Percentiles rank a stretch among this genome's conserved stretches.
phyloP scores from a whole-genome alignment of 2,113 vertebrate genomes.

The Pollachius pollachius region DNA sequence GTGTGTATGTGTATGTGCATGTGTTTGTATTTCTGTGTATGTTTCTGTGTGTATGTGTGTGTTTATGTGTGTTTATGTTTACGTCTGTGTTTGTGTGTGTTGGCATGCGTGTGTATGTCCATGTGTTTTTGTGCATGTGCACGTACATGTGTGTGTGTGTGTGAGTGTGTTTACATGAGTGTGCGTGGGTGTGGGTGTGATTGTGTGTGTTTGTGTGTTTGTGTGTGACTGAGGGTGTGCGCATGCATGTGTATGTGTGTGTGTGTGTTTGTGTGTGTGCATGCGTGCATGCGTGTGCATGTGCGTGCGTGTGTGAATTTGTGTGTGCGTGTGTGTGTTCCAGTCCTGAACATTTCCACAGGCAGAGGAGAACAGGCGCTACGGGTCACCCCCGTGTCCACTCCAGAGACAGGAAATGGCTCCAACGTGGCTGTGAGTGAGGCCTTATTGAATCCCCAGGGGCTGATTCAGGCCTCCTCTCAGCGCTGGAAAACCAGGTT shows the following conservation, averaged over 20 bases:
- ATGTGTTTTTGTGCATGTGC: too few species aligned
- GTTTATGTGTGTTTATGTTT: too few species aligned
- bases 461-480: conserved; percentile 55
- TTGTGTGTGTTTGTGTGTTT: too few species aligned
- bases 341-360: neutral
- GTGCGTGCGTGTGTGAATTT: conserved; percentile 21
- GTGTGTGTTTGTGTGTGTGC: conserved; percentile 4
- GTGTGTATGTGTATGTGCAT: neutral
- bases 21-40: too few species aligned
- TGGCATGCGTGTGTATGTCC: neutral
- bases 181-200: neutral
- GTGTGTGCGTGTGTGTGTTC: conserved; percentile 16
- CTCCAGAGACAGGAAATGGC: conserved; percentile 73
- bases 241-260: neutral
- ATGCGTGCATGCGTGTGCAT: neutral
- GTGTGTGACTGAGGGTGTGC: too few species aligned
- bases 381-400: conserved; percentile 57
- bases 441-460: conserved; percentile 51
- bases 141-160: neutral
- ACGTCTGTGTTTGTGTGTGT: neutral
- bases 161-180: neutral
- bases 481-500: conserved; percentile 49
- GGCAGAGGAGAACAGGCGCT: conserved; percentile 25
- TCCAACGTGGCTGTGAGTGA: conserved; percentile 66
- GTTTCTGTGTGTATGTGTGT: too few species aligned